Base-by-base conservation (phyloP, 2,797 vertebrate genomes). In the Neomorphus geoffroyi region DNA sequence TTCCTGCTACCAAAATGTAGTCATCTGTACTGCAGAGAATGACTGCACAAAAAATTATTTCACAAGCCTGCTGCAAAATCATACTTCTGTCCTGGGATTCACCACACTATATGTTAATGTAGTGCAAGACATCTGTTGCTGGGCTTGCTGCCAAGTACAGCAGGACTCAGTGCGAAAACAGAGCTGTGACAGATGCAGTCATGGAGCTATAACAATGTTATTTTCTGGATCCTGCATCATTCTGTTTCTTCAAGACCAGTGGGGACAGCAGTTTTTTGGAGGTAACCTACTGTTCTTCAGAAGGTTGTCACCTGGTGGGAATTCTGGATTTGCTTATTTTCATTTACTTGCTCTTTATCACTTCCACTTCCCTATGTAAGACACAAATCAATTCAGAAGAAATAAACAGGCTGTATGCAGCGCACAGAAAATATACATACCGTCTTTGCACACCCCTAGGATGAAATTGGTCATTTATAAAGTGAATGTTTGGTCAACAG, bases 71-170 rank as follows among this genome's bases (percentile, higher is more conserved):
- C 46, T 66, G 23, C 33, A 91, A 92, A 95, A 90, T 77, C 88
- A 53, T 43, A 62, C 12, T 70, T 81, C 80, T 67, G n/a, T 62
- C 62, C 57, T 65, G 45, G 65, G 28, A 70, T 64, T 80, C 37
- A 67, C 50, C 24, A 51, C 21, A 33, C 39, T 91, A 4, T 77
- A 61, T 57, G 62, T 86, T 53, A 81, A 23, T 21, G 43, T 33
- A 75, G 41, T 48, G n/a, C 72, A 92, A 95, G 74, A 61, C 75
- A 90, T 90, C 85, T 90, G 92, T 80, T 95, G 46, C 87, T 77
- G 45, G 87, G 78, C 80, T 86, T 70, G 3, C 64, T 82, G 73
- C 80, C 92, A 93, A 90, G 23, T 64, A 60, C 48, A 72, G 53
- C 33, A 91, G 48, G 51, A 67, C 30, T 70, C 81, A 41, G n/a